Evolutionary conservation across 2,888 invertebrate species (phyloP), one percentile per base, ranked within the genome.

Genomic region (Drosophila ustulata): DNA sequence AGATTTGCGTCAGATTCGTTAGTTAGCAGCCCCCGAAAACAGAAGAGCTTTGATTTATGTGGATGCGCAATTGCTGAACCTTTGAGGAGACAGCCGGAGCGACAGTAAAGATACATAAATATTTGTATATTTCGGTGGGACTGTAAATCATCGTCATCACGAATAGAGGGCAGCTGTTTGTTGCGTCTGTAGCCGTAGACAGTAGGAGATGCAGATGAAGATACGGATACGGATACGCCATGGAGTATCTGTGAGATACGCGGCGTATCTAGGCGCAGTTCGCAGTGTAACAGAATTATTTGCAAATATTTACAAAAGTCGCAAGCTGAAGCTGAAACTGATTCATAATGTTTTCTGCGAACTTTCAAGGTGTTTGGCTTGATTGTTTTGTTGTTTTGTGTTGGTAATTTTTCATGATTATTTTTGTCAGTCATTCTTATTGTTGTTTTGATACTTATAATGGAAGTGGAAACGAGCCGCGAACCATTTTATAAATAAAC

Each of bases 401-500:
- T 75, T 63, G 71, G 71, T 76, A 78, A 81, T 84, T 88, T 73
- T 79, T 85, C 74, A 76, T 80, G 71, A 76, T 71, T 78, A 81
- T 78, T 78, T 78, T 78, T 75, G 68, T 85, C 69, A 72, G 76
- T 85, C 75, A 79, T 82, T 82, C 70, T 67, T 53, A 41, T 39
- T 67, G 74, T 64, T 68, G 61, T 86, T 80, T 61, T 75, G 67
- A 71, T 77, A 57, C 63, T 56, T 39, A 68, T 80, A 80, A 78
- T 86, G 80, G 64, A 63, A 74, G 69, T 69, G 59, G 70, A 69
- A 73, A 73, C 79, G 82, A 82, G 79, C 88, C 75, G 85, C 77
- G 47, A 78, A 78, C 75, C 56, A 69, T 75, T 86, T 88, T 80
- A 88, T 80, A 86, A 88, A 84, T 88, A 88, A 84, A 83, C 87